Conservation (phyloP, 2,113 vertebrate species). For the Zosterops japonicus region DNA sequence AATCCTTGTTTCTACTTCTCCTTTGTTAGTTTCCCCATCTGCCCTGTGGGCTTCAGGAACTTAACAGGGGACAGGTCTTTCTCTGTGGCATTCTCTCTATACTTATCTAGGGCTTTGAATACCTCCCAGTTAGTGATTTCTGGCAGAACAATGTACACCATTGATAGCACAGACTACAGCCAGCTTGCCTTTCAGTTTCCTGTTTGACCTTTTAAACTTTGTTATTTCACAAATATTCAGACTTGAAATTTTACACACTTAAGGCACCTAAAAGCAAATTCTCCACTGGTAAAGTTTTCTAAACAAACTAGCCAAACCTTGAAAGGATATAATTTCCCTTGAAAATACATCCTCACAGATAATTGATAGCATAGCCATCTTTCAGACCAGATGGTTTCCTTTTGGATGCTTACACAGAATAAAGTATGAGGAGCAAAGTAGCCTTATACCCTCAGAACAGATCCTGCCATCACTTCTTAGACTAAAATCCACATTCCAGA, state of each 20-base stretch:
- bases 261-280: slow-evolving; percentile 22
- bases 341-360: slow-evolving; percentile 35
- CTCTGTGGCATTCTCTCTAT: neutral
- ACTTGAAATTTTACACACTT: slow-evolving; percentile 14
- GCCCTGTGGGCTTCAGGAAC: neutral
- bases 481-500: slow-evolving; percentile 17
- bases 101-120: neutral
- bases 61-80: neutral
- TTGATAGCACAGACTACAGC: neutral
- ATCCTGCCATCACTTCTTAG: slow-evolving; percentile 7
- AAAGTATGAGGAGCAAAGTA: slow-evolving; percentile 31
- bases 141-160: neutral
- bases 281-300: neutral
- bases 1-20: neutral
- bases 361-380: slow-evolving; percentile 47
- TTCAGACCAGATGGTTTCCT: slow-evolving; percentile 44
- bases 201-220: neutral
- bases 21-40: neutral
- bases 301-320: slow-evolving; percentile 33
- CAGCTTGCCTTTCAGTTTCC: neutral
- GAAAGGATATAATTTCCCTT: slow-evolving; percentile 39
- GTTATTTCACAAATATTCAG: slow-evolving; percentile 9
- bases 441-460: slow-evolving; percentile 15
- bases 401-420: slow-evolving; percentile 10
- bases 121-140: neutral